phyloP scores from a whole-genome alignment of 2,113 vertebrate species.

The Trachemys scripta region DNA sequence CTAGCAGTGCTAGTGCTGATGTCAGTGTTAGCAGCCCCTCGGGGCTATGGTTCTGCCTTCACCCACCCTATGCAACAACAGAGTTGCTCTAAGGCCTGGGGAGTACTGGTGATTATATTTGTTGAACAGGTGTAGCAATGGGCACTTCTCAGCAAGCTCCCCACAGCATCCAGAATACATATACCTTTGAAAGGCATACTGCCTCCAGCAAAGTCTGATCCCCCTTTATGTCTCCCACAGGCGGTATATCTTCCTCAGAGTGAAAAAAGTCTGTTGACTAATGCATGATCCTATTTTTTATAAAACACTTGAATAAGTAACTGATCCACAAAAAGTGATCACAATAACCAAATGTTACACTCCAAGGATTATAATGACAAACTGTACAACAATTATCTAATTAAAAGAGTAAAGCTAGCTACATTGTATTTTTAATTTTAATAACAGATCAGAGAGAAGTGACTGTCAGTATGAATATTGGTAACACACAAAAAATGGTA shows the following conservation, averaged over 20 bases:
- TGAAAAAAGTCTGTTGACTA: not conserved
- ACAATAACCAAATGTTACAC: not conserved
- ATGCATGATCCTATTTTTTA: not conserved
- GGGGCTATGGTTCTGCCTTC: not conserved
- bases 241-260: not conserved
- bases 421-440: constrained; percentile 26
- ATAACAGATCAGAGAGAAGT: not conserved
- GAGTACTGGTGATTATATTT: not conserved
- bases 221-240: not conserved
- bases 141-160: not conserved
- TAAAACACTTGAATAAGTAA: not conserved
- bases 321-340: not conserved
- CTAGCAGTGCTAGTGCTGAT: not conserved
- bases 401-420: constrained; percentile 49
- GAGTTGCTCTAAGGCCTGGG: not conserved
- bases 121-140: not conserved
- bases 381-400: constrained; percentile 21
- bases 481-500: not conserved
- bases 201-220: not conserved
- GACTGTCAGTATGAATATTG: constrained; percentile 7
- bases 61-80: not conserved
- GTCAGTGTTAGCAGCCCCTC: not conserved
- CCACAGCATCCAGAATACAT: not conserved
- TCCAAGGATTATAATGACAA: not conserved
- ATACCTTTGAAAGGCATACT: not conserved